These are phyloP conservation scores for Xiphorhynchus elegans DNA, from an alignment of 2,113 vertebrate genomes.

Conservation along the genomic window DNA sequence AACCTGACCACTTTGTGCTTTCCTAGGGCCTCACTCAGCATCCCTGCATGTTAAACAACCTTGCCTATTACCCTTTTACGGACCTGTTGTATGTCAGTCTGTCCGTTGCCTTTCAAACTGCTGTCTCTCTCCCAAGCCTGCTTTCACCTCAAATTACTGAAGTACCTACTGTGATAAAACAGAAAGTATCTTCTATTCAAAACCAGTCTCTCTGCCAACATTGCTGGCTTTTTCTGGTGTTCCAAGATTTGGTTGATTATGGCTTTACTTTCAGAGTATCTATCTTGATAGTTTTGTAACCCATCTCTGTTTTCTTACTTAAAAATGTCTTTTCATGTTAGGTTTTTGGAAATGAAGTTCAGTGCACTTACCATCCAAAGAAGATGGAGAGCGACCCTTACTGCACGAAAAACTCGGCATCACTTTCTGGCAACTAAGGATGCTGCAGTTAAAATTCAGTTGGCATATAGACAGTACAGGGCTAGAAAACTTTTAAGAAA, in stretches of 20 bases:
- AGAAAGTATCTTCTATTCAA: background rate
- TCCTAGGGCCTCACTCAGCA: background rate
- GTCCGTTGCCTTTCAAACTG: background rate
- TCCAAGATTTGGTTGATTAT: background rate
- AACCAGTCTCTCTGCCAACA: background rate
- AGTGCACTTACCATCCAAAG: conserved; percentile 74
- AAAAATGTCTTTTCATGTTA: background rate
- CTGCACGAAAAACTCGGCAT: conserved; percentile 17
- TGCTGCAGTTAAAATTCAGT: conserved; percentile 59
- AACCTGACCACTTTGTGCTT: background rate
- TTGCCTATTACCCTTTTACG: background rate
- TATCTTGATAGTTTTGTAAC: background rate
- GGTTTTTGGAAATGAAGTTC: conserved; percentile 72
- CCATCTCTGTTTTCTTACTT: background rate
- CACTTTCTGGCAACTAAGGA: conserved; percentile 56
- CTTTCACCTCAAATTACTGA: background rate
- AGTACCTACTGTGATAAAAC: background rate
- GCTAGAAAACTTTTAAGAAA: conserved; percentile 45
- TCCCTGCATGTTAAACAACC: background rate
- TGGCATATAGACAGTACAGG: conserved; percentile 48
- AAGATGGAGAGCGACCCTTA: conserved; percentile 72
- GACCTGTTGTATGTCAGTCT: background rate
- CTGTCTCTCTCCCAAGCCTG: background rate
- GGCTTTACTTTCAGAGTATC: background rate
- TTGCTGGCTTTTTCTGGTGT: background rate